A percentile compares a stretch with the other conserved stretches of the same genome.
phyloP scores from a whole-genome alignment of 2,113 vertebrate genomes.

The Eulemur macaco region DNA sequence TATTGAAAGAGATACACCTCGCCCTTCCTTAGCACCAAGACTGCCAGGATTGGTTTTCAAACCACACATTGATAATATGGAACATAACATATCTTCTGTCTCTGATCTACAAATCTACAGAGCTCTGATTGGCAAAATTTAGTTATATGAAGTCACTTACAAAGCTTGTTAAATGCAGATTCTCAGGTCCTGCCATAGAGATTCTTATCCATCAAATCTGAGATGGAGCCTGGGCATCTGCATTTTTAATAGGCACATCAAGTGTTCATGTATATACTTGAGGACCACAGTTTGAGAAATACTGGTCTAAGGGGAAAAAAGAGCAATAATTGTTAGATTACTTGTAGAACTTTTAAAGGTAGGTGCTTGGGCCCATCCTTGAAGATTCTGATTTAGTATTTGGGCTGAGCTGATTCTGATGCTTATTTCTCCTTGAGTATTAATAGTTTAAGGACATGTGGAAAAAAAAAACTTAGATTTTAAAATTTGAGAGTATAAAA shows the following conservation, averaged over 20 bases:
- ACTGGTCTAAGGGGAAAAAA: background rate
- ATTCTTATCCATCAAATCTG: background rate
- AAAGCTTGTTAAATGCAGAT: background rate
- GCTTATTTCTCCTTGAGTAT: background rate
- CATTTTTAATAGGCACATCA: background rate
- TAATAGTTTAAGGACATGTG: slow-evolving; percentile 3
- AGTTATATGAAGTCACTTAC: background rate
- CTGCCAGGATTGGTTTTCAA: background rate
- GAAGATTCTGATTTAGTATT: background rate
- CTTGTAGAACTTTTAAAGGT: background rate
- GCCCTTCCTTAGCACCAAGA: background rate
- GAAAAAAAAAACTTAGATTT: background rate
- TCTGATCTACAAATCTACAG: background rate
- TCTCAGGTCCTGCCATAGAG: background rate
- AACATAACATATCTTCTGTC: background rate
- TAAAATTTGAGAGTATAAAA: background rate
- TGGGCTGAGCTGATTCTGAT: background rate
- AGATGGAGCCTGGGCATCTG: background rate
- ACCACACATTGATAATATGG: background rate
- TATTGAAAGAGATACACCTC: background rate
- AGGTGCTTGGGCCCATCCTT: background rate
- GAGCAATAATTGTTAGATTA: background rate
- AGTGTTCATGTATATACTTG: background rate
- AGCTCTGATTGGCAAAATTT: background rate
- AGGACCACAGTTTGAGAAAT: slow-evolving; percentile 3